Conservation (phyloP, 2,113 vertebrate genomes). For the Mesembrinibis cayennensis region DNA sequence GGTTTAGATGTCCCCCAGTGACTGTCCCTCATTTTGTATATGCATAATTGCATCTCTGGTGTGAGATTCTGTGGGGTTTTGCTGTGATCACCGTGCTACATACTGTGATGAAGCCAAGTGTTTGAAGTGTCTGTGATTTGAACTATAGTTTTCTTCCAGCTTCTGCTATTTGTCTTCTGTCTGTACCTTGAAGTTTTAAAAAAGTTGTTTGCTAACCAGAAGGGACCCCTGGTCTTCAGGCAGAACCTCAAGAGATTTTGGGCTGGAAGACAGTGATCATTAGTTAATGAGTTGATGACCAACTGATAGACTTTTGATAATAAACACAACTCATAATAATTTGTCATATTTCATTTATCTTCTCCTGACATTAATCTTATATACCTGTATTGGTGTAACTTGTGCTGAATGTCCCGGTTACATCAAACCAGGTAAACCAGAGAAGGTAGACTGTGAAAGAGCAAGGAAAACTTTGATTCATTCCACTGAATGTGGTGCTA, state of each 20-base stretch:
- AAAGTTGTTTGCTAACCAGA: neutral
- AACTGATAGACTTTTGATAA: neutral
- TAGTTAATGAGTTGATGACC: neutral
- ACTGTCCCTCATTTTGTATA: neutral
- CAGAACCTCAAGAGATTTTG: neutral
- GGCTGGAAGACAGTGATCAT: neutral
- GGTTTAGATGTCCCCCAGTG: neutral
- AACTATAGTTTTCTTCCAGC: neutral
- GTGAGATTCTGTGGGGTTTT: neutral
- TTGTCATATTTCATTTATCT: neutral
- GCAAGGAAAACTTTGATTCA: neutral
- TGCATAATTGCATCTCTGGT: neutral
- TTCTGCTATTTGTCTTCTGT: neutral
- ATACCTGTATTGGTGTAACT: neutral
- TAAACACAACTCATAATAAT: neutral
- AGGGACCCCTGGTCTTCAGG: neutral
- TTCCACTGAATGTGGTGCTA: fast-evolving
- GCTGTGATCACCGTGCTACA: neutral
- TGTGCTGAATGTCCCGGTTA: neutral
- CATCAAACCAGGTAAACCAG: neutral
- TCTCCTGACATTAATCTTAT: neutral
- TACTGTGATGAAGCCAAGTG: neutral
- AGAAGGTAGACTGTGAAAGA: neutral
- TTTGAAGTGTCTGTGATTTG: neutral
- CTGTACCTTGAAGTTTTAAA: neutral